Evolutionary conservation across 1,140 invertebrate genomes (phyloP).

Genomic region (Caerostris extrusa): DNA sequence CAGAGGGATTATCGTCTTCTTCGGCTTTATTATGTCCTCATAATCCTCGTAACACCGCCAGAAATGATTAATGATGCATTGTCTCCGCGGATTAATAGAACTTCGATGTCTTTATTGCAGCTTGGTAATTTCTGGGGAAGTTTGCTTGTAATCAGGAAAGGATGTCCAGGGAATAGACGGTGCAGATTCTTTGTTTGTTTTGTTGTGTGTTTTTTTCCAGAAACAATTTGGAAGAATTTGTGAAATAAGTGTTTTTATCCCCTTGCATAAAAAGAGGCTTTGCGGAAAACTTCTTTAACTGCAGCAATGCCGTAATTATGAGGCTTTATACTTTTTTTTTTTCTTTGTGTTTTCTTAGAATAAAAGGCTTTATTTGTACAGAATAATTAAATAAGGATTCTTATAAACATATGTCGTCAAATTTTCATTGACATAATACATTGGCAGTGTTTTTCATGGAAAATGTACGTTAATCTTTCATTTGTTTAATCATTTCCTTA

Average conservation of each 20-base stretch:
- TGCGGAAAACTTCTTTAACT: too few species aligned
- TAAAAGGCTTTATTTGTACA: too few species aligned
- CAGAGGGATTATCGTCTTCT: slow-evolving; percentile 74
- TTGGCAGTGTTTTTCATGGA: too few species aligned
- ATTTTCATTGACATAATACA: too few species aligned
- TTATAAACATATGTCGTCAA: too few species aligned
- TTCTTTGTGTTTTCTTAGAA: too few species aligned
- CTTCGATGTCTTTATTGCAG: slow-evolving; percentile 61
- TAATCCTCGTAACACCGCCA: slow-evolving; percentile 70
- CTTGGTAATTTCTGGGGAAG: slow-evolving; percentile 35
- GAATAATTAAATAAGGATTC: too few species aligned
- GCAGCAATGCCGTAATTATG: too few species aligned
- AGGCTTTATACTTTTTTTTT: too few species aligned
- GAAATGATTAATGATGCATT: slow-evolving; percentile 77
- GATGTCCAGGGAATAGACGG: slow-evolving; percentile 51
- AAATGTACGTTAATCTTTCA: too few species aligned
- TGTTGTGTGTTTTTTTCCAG: background rate
- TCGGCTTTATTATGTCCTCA: slow-evolving; percentile 77
- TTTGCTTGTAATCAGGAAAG: slow-evolving; percentile 47
- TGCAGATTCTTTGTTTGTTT: background rate
- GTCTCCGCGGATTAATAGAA: slow-evolving; percentile 72
- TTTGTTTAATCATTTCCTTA: too few species aligned
- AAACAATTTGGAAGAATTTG: background rate
- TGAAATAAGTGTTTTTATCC: background rate
- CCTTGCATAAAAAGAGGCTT: background rate